Evolutionary conservation across 2,888 invertebrate genomes (phyloP).

Genomic region (Caprella mutica): DNA sequence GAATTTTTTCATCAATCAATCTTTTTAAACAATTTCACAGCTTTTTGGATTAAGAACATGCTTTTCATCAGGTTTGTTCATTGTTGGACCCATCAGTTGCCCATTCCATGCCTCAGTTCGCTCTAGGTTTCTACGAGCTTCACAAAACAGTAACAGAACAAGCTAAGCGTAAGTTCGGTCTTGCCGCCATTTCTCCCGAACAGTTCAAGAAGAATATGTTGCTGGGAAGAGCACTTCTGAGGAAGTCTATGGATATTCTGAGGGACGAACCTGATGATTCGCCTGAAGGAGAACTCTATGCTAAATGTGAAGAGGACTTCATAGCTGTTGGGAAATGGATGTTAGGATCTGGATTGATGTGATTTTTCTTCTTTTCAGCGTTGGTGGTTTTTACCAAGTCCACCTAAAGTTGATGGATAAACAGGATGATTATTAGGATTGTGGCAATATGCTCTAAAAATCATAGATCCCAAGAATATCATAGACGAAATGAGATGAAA

Average conservation of each 20-base stretch:
- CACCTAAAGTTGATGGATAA: too few relatives aligned
- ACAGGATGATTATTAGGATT: too few relatives aligned
- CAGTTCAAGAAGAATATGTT: slow-evolving; percentile 33
- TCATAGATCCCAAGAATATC: too few relatives aligned
- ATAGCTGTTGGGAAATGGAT: slow-evolving; percentile 32
- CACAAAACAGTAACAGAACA: slow-evolving; percentile 30
- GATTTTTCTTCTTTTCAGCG: too few relatives aligned
- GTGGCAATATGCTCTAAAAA: too few relatives aligned
- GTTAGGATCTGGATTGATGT: slow-evolving; percentile 26
- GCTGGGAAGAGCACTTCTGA: slow-evolving; percentile 25
- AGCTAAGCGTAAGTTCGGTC: slow-evolving; percentile 21
- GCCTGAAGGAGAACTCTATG: slow-evolving; percentile 25
- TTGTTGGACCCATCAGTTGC: slow-evolving; percentile 27
- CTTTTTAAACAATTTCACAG: too few relatives aligned
- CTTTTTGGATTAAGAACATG: too few relatives aligned
- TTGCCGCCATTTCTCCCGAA: slow-evolving; percentile 13
- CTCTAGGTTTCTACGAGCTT: slow-evolving; percentile 31
- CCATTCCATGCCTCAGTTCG: slow-evolving; percentile 27
- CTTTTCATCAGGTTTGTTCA: too few relatives aligned
- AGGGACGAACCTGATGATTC: slow-evolving; percentile 24
- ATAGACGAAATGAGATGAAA: too few relatives aligned
- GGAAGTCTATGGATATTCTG: slow-evolving; percentile 30
- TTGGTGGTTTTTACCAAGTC: too few relatives aligned
- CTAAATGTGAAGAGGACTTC: slow-evolving; percentile 28
- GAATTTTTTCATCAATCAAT: too few relatives aligned